Evolutionary conservation across 2,888 invertebrate genomes (phyloP).

Genomic region (Lysandra bellargus): DNA sequence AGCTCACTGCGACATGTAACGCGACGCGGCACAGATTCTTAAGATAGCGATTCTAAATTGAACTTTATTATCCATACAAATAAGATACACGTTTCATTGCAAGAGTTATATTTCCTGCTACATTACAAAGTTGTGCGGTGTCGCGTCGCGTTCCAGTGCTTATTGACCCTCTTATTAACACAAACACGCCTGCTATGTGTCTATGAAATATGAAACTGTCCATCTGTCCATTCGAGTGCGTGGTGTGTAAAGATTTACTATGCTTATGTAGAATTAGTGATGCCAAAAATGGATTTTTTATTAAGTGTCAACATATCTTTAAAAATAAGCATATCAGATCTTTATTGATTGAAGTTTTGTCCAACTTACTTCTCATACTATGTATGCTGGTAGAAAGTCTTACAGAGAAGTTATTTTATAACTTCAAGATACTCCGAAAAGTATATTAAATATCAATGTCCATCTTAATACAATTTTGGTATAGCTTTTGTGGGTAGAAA

Average conservation of each 20-base stretch:
- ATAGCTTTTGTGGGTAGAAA: not conserved
- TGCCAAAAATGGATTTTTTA: not conserved
- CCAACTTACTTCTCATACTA: not conserved
- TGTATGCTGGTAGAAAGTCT: not conserved
- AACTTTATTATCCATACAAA: not conserved
- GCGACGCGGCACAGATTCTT: not conserved
- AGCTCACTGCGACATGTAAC: not conserved
- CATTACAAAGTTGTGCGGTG: not conserved
- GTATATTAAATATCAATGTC: not conserved
- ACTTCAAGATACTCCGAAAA: not conserved
- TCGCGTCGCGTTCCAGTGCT: not conserved
- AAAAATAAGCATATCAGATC: slow-evolving; percentile 15
- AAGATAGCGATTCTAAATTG: not conserved
- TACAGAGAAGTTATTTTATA: not conserved
- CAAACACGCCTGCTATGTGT: not conserved
- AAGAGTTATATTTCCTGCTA: not conserved
- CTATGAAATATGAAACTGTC: not conserved
- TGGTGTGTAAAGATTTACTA: not conserved
- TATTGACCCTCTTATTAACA: not conserved
- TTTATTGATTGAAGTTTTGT: not conserved
- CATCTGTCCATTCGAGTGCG: slow-evolving; percentile 5
- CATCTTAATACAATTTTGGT: not conserved
- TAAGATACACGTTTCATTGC: not conserved
- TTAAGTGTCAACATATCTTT: slow-evolving; percentile 18
- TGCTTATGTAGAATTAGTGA: not conserved